phyloP scores from a whole-genome alignment of 2,888 invertebrate genomes.

The Punctoribates punctum region DNA sequence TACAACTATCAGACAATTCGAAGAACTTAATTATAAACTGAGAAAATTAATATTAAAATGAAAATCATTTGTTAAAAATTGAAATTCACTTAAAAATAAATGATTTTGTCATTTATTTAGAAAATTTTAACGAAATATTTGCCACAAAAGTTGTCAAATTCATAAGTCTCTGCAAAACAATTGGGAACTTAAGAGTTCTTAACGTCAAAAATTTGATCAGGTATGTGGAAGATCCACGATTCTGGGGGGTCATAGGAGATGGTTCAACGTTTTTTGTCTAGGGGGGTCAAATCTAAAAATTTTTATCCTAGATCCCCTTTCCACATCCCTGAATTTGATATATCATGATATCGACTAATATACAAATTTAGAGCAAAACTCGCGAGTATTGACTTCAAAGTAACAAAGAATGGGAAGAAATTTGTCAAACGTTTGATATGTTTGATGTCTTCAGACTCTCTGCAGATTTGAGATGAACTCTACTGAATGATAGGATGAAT shows the following conservation, averaged over 20 bases:
- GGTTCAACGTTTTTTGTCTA: too few relatives aligned
- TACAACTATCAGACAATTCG: not conserved
- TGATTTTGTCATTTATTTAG: too few relatives aligned
- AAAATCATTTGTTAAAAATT: too few relatives aligned
- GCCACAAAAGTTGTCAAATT: not conserved
- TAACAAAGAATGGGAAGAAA: not conserved
- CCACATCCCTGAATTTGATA: not conserved
- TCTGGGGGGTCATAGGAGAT: too few relatives aligned
- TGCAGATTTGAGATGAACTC: not conserved
- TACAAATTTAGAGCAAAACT: not conserved
- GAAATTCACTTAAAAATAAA: too few relatives aligned
- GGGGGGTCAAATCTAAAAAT: too few relatives aligned
- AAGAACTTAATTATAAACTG: too few relatives aligned
- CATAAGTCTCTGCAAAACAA: not conserved
- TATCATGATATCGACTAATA: not conserved
- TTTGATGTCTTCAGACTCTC: constrained; percentile 8
- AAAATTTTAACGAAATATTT: not conserved
- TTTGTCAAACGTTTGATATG: not conserved
- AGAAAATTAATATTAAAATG: too few relatives aligned
- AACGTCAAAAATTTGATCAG: too few relatives aligned
- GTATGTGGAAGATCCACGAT: too few relatives aligned
- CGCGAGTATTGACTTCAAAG: not conserved
- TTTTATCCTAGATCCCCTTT: too few relatives aligned
- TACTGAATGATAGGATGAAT: not conserved
- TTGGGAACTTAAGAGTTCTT: too few relatives aligned